Conservation (phyloP, 2,888 invertebrate genomes). For the Tetheella fluctuosa region DNA sequence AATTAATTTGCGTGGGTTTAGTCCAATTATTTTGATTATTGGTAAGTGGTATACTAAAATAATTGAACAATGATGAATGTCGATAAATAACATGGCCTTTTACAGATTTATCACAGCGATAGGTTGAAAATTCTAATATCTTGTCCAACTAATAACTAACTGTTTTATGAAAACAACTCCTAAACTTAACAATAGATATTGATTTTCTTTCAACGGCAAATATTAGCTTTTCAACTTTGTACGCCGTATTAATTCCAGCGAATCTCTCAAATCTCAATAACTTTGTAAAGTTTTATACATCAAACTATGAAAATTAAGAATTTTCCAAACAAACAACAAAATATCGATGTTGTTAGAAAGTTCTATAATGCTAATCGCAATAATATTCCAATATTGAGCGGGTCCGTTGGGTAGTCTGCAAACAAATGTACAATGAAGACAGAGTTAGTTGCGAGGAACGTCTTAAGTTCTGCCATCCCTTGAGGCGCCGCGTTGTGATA, state of each 20-base stretch:
- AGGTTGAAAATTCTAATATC: not conserved
- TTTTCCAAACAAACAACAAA: slow-evolving; percentile 28
- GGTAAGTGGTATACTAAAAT: not conserved
- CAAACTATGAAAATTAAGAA: slow-evolving; percentile 18
- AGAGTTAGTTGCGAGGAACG: slow-evolving; percentile 37
- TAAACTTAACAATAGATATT: slow-evolving; percentile 17
- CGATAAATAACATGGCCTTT: not conserved
- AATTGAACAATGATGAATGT: not conserved
- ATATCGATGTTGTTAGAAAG: slow-evolving; percentile 32
- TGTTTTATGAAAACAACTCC: not conserved
- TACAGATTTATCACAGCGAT: not conserved
- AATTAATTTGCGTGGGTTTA: not conserved
- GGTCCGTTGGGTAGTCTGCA: slow-evolving; percentile 33
- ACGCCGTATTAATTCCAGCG: not conserved
- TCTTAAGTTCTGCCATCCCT: slow-evolving; percentile 35
- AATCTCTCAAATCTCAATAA: not conserved
- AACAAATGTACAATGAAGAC: slow-evolving; percentile 49
- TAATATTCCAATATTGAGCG: slow-evolving; percentile 36
- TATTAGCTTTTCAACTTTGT: slow-evolving; percentile 10
- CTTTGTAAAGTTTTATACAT: not conserved
- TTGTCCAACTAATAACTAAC: not conserved
- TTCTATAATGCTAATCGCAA: slow-evolving; percentile 40
- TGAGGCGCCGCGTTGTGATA: slow-evolving; percentile 26
- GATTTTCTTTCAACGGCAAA: slow-evolving; percentile 23
- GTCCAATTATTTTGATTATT: too few species aligned